Percentiles rank a stretch among this genome's conserved stretches.
Evolutionary conservation across 2,888 invertebrate species (phyloP).

Genomic region (Apoda limacodes): DNA sequence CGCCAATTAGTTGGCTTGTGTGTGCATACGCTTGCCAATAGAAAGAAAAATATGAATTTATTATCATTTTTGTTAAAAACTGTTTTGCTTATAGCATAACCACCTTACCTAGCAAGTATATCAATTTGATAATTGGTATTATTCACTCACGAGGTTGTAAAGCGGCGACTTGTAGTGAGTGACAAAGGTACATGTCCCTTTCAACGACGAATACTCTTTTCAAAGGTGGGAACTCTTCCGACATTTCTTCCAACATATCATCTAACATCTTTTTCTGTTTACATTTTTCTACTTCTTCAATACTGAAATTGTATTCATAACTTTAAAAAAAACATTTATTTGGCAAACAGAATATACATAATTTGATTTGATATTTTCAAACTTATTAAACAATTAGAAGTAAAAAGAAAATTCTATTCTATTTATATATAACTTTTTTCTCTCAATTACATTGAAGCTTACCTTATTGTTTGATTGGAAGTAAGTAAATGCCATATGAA

Average conservation of each 20-base stretch:
- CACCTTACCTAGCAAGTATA: too few relatives aligned
- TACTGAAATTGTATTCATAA: constrained; percentile 70
- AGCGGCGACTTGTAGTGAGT: constrained; percentile 81
- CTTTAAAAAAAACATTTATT: too few relatives aligned
- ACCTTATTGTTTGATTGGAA: constrained; percentile 86
- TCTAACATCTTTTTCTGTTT: constrained; percentile 93
- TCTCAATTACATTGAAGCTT: too few relatives aligned
- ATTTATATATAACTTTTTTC: too few relatives aligned
- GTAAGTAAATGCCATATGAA: constrained; percentile 87
- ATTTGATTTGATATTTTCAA: background rate
- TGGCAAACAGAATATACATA: constrained; percentile 1
- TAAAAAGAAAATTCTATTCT: background rate
- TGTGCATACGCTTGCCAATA: too few relatives aligned
- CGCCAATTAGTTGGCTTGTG: too few relatives aligned
- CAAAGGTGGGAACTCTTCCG: constrained; percentile 92
- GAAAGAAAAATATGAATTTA: too few relatives aligned
- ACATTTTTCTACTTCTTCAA: constrained; percentile 94
- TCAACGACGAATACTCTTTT: constrained; percentile 94
- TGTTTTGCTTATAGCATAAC: too few relatives aligned
- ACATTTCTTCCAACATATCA: constrained; percentile 92
- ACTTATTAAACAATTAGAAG: background rate
- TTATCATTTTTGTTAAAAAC: too few relatives aligned
- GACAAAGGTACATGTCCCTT: constrained; percentile 90
- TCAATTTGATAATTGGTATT: too few relatives aligned
- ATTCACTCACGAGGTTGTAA: constrained; percentile 50